These are phyloP conservation scores for Neoitamus cyanurus DNA, from an alignment of 2,888 invertebrate species.

Conservation along the genomic window DNA sequence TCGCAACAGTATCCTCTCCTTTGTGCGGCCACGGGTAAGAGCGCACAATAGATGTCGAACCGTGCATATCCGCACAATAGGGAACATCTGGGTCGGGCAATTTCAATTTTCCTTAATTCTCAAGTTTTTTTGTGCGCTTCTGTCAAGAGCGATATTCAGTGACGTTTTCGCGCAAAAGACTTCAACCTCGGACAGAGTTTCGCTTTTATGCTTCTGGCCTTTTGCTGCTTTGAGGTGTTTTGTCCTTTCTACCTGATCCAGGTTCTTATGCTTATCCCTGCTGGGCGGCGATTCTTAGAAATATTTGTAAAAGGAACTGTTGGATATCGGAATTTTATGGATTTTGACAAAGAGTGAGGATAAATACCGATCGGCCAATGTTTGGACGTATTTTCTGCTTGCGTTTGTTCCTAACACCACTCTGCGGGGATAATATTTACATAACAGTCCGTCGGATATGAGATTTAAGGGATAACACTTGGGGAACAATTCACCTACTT, in stretches of 20 bases:
- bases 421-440: slow-evolving; percentile 50
- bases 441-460: slow-evolving; percentile 47
- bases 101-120: slow-evolving; percentile 36
- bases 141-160: slow-evolving; percentile 23
- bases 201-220: background rate
- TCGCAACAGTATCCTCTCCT: slow-evolving; percentile 36
- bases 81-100: slow-evolving; percentile 24
- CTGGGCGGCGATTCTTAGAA: slow-evolving; percentile 14
- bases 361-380: slow-evolving; percentile 31
- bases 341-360: background rate
- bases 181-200: slow-evolving; percentile 16
- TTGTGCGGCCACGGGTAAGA: background rate
- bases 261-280: slow-evolving; percentile 2
- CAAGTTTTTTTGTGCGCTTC: background rate
- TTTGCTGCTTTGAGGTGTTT: background rate
- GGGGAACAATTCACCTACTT: background rate
- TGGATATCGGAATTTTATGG: slow-evolving; percentile 31
- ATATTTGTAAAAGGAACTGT: slow-evolving; percentile 7
- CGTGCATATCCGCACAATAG: slow-evolving; percentile 15
- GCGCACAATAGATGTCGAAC: background rate
- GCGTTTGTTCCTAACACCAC: slow-evolving; percentile 47
- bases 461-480: slow-evolving; percentile 42
- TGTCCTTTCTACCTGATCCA: slow-evolving; percentile 26
- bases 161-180: slow-evolving; percentile 33
- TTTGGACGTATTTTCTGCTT: slow-evolving; percentile 48